These are phyloP conservation scores for Corythornis madagascariensis DNA, from an alignment of 2,113 vertebrate genomes.

Conservation along the genomic window DNA sequence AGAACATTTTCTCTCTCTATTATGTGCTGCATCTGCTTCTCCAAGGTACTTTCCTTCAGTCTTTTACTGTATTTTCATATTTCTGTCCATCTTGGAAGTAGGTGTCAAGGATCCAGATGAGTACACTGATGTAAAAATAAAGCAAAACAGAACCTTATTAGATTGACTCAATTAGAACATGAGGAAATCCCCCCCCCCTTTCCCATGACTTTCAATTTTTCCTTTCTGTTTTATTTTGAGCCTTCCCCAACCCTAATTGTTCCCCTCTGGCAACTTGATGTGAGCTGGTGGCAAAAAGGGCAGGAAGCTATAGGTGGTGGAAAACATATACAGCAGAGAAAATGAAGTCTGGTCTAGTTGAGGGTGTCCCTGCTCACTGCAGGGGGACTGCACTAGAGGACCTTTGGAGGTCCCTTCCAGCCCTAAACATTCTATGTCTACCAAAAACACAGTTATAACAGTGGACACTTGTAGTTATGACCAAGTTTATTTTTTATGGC, in stretches of 20 bases:
- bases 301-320: not conserved
- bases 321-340: not conserved
- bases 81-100: not conserved
- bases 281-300: not conserved
- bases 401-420: no score
- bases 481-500: not conserved
- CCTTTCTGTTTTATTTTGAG: not conserved
- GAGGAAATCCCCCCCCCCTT: not conserved
- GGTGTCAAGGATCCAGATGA: not conserved
- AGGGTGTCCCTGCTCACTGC: no score
- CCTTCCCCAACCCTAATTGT: not conserved
- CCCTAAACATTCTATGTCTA: not conserved
- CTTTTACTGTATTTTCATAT: not conserved
- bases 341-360: not conserved
- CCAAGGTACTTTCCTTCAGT: not conserved
- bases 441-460: not conserved
- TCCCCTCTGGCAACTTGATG: not conserved
- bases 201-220: not conserved
- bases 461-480: not conserved
- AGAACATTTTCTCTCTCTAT: not conserved
- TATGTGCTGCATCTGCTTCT: not conserved
- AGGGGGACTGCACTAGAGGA: no score
- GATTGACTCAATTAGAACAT: not conserved
- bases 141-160: not conserved
- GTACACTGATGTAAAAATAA: not conserved